Evolutionary conservation across 2,888 invertebrate genomes (phyloP).

Genomic region (Rugalucina vietnamica): DNA sequence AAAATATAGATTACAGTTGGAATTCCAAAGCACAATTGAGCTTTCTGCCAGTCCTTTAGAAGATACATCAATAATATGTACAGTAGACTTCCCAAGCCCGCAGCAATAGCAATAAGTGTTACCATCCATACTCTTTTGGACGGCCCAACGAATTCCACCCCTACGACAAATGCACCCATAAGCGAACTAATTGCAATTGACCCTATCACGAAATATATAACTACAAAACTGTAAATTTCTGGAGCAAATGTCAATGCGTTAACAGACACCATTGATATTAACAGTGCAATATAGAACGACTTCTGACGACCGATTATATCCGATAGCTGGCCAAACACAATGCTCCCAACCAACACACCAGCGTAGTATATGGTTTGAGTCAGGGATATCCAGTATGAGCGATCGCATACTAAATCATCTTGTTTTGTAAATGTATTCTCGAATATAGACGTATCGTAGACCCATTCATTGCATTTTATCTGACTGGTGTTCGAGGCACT

Average conservation of each 20-base stretch:
- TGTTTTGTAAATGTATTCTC: neutral
- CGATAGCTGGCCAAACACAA: no score
- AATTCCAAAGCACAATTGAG: neutral
- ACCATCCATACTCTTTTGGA: constrained; percentile 63
- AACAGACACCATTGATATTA: neutral
- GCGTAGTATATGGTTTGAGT: no score
- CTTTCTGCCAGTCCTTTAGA: constrained; percentile 57
- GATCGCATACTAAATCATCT: no score
- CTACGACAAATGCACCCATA: constrained; percentile 19
- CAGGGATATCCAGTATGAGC: no score
- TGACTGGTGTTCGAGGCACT: neutral
- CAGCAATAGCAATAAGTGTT: constrained; percentile 64
- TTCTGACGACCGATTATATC: neutral
- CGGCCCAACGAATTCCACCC: constrained; percentile 62
- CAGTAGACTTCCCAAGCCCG: constrained; percentile 64
- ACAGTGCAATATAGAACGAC: neutral
- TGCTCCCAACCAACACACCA: no score
- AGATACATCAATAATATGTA: constrained; percentile 62
- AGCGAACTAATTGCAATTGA: neutral
- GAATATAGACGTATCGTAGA: neutral
- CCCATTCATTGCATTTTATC: neutral
- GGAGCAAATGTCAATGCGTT: neutral
- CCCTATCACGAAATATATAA: neutral
- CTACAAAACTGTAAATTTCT: neutral
- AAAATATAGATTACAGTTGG: neutral